A percentile compares a stretch with the other conserved stretches of the same genome.
phyloP scores from a whole-genome alignment of 2,113 vertebrate genomes.

The Diadophis punctatus region DNA sequence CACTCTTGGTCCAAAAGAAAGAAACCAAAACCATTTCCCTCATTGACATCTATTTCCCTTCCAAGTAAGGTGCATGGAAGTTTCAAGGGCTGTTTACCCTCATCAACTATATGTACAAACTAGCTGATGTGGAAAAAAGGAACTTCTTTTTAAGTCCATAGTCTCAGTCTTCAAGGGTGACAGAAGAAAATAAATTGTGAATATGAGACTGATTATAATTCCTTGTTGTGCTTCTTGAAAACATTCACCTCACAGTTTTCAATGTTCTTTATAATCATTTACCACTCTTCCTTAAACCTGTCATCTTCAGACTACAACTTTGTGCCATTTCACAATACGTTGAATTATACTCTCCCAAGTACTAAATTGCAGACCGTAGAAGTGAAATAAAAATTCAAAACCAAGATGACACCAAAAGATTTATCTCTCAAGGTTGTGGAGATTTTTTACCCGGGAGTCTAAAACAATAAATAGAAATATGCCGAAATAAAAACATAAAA shows the following conservation, averaged over 20 bases:
- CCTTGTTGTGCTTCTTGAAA: conserved; percentile 29
- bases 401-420: conserved; percentile 28
- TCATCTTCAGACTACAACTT: conserved; percentile 33
- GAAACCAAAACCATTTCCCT: neutral
- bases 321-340: conserved; percentile 39
- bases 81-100: neutral
- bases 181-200: conserved; percentile 1
- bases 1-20: neutral
- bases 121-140: neutral
- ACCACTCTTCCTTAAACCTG: conserved; percentile 14
- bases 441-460: neutral
- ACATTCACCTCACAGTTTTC: neutral
- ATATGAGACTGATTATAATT: conserved; percentile 1
- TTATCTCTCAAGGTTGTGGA: conserved; percentile 8
- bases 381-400: conserved; percentile 8
- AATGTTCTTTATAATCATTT: conserved; percentile 13
- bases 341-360: conserved; percentile 23
- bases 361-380: conserved; percentile 19
- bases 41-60: neutral
- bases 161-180: neutral
- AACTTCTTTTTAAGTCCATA: neutral
- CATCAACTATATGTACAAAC: neutral
- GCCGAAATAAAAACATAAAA: conserved; percentile 38
- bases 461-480: conserved; percentile 33
- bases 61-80: neutral